These are phyloP conservation scores for Caenorhabditis brenneri DNA, from an alignment of 1,140 invertebrate species.

Conservation along the genomic window DNA sequence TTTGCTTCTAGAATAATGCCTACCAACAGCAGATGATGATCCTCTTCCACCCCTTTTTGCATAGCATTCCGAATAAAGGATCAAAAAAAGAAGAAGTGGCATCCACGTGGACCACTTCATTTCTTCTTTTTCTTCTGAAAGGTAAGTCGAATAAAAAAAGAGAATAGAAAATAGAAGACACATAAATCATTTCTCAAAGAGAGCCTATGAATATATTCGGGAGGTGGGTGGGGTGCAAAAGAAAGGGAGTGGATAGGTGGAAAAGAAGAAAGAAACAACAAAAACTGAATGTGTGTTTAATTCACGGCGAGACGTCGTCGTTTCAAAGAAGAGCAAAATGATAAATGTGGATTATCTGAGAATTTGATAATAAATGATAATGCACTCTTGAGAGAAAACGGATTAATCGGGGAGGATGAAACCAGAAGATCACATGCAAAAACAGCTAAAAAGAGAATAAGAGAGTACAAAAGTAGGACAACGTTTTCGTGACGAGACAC, in stretches of 20 bases:
- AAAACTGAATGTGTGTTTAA: not conserved
- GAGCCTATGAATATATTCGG: constrained; percentile 21
- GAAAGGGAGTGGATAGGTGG: not conserved
- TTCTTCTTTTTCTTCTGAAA: not conserved
- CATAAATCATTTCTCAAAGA: constrained; percentile 3
- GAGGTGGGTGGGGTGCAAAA: not conserved
- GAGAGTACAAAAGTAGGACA: not conserved
- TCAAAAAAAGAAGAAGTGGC: not conserved
- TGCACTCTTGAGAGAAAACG: not conserved
- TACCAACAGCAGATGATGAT: not conserved
- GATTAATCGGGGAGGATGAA: not conserved
- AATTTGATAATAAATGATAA: not conserved
- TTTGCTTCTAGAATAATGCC: constrained; percentile 22
- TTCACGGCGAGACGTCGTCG: not conserved
- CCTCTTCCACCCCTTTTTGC: not conserved
- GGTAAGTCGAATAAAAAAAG: not conserved
- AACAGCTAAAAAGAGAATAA: not conserved
- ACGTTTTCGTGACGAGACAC: not conserved
- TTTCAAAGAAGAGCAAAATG: not conserved
- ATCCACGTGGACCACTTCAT: constrained; percentile 28
- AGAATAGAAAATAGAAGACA: not conserved
- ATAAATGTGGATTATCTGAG: not conserved
- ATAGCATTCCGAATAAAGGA: not conserved
- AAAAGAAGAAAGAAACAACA: not conserved
- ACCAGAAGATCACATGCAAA: not conserved